These are phyloP conservation scores for Tragelaphus imberbis DNA, from an alignment of 2,113 vertebrate genomes.

Conservation along the genomic window DNA sequence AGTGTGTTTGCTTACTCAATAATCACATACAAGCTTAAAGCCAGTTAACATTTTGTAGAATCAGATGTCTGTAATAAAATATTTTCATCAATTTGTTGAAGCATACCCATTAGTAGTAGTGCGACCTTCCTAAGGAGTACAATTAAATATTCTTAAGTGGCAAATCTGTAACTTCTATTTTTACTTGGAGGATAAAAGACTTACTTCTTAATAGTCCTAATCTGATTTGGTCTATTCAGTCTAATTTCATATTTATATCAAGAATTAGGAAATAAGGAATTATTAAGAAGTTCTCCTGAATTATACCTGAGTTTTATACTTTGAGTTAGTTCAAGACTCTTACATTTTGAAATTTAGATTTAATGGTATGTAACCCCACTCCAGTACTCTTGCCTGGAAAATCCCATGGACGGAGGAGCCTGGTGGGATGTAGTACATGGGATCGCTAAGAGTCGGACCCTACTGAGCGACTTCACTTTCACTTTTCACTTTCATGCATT, in stretches of 20 bases:
- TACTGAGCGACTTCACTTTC: too few relatives aligned
- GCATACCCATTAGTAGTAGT: background rate
- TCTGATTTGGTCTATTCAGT: background rate
- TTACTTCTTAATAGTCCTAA: background rate
- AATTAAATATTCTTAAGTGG: background rate
- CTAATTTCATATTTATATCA: background rate
- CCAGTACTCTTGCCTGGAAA: too few relatives aligned
- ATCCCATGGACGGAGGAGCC: too few relatives aligned
- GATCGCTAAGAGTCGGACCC: too few relatives aligned
- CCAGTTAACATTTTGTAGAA: background rate
- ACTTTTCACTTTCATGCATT: too few relatives aligned
- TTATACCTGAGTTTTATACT: background rate
- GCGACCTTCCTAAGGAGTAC: background rate
- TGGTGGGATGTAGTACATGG: too few relatives aligned
- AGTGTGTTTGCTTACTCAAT: background rate
- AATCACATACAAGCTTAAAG: background rate
- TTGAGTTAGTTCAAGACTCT: background rate
- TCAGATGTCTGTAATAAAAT: slow-evolving; percentile 1
- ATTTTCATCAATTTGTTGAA: background rate
- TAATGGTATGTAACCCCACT: background rate
- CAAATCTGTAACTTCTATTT: background rate
- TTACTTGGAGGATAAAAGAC: background rate
- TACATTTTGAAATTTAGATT: background rate
- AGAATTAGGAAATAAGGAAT: background rate
- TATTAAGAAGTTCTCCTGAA: background rate